Evolutionary conservation across 2,113 vertebrate species (phyloP).

Genomic region (Oceanites oceanicus): DNA sequence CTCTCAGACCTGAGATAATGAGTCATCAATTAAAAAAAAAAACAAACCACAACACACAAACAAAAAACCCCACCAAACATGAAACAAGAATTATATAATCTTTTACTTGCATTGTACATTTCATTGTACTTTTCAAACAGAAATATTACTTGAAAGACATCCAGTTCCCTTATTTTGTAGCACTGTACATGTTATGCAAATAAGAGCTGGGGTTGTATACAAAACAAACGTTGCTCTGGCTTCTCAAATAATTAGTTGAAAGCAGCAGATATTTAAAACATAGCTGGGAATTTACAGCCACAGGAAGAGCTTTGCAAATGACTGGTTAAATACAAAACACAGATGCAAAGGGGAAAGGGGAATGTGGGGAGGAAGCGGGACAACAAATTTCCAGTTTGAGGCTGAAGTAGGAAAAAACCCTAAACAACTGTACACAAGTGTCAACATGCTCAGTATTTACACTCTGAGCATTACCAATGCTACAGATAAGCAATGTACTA

Average conservation of each 20-base stretch:
- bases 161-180: slow-evolving; percentile 30
- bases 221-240: slow-evolving; percentile 18
- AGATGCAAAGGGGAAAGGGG: not conserved
- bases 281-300: slow-evolving; percentile 21
- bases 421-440: slow-evolving; percentile 22
- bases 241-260: slow-evolving; percentile 18
- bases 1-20: not conserved
- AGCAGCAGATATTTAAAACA: not conserved
- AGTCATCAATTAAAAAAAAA: not conserved
- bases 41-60: too few relatives aligned
- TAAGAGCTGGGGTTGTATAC: not conserved
- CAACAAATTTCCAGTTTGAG: slow-evolving; percentile 57
- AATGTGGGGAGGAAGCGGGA: not conserved
- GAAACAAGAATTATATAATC: slow-evolving; percentile 6
- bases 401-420: slow-evolving; percentile 6
- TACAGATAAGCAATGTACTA: slow-evolving; percentile 60
- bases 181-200: slow-evolving; percentile 6
- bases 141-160: slow-evolving; percentile 50
- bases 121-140: slow-evolving; percentile 58
- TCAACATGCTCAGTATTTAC: slow-evolving; percentile 9
- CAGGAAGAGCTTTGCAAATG: not conserved
- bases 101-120: slow-evolving; percentile 73
- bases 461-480: slow-evolving; percentile 33
- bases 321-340: not conserved
- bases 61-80: not conserved